A percentile compares a stretch with the other conserved stretches of the same genome.
Conservation (phyloP, 2,888 invertebrate species). For the Oscheius onirici region DNA sequence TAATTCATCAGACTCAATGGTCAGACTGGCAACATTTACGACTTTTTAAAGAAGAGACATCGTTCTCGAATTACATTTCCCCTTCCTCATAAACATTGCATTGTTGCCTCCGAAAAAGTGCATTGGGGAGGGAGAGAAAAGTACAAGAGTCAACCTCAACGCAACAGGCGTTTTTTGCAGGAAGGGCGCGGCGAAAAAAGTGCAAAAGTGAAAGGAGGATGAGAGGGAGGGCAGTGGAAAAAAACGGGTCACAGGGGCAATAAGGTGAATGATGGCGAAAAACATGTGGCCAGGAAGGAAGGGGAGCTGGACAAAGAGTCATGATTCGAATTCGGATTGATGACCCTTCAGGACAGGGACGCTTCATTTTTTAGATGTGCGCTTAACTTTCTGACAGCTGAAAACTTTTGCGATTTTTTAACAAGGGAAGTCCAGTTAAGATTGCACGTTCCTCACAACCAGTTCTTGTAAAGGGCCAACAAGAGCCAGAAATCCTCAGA, state of each 20-base stretch:
- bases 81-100: slow-evolving; percentile 33
- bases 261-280: slow-evolving; percentile 33
- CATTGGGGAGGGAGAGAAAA: slow-evolving; percentile 6
- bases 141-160: background rate
- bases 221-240: background rate
- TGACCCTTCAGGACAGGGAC: background rate
- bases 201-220: background rate
- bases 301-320: slow-evolving; percentile 6
- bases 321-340: background rate
- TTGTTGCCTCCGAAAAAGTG: slow-evolving; percentile 16
- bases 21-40: background rate
- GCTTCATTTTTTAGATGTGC: no score
- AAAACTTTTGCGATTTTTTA: no score
- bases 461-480: no score
- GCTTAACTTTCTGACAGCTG: no score
- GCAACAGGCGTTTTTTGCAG: background rate
- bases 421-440: no score
- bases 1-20: background rate
- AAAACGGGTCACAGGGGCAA: slow-evolving; percentile 27
- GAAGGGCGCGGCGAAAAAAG: background rate
- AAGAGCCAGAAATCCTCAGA: no score
- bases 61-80: slow-evolving; percentile 23
- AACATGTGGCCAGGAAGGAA: slow-evolving; percentile 25
- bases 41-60: background rate
- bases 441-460: no score